phyloP scores from a whole-genome alignment of 2,113 vertebrate species.

The Talpa occidentalis region DNA sequence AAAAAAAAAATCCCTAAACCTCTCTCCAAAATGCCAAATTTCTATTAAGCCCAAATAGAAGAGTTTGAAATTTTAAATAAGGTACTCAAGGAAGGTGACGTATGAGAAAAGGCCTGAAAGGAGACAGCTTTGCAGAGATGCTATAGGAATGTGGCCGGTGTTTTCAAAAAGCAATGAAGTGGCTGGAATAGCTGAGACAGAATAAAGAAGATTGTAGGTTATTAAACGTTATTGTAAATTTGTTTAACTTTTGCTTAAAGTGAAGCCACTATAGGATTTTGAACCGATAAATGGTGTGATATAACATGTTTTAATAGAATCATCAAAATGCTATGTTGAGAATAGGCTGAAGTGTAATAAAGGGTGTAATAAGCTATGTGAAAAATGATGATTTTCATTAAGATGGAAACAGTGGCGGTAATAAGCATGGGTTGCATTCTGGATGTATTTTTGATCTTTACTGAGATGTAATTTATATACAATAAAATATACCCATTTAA shows the following conservation, averaged over 20 bases:
- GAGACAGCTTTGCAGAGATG: background rate
- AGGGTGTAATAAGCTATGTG: background rate
- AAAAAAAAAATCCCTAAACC: background rate
- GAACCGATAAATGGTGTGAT: background rate
- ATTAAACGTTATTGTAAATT: background rate
- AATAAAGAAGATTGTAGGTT: background rate
- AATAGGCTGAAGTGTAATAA: background rate
- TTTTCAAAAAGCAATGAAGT: background rate
- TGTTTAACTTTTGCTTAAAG: background rate
- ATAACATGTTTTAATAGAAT: background rate
- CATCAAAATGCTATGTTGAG: background rate
- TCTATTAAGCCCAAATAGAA: background rate
- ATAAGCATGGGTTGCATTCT: background rate
- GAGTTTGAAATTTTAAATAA: background rate
- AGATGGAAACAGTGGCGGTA: background rate
- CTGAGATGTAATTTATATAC: background rate
- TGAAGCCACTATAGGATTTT: background rate
- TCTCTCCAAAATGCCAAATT: background rate
- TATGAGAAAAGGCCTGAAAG: slow-evolving; percentile 2
- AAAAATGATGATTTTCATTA: background rate
- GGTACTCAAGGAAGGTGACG: background rate
- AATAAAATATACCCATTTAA: background rate
- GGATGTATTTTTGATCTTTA: background rate
- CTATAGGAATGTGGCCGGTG: background rate
- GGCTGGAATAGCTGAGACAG: background rate